Conservation (phyloP, 2,888 invertebrate genomes). For the Cerceris ruficornis region DNA sequence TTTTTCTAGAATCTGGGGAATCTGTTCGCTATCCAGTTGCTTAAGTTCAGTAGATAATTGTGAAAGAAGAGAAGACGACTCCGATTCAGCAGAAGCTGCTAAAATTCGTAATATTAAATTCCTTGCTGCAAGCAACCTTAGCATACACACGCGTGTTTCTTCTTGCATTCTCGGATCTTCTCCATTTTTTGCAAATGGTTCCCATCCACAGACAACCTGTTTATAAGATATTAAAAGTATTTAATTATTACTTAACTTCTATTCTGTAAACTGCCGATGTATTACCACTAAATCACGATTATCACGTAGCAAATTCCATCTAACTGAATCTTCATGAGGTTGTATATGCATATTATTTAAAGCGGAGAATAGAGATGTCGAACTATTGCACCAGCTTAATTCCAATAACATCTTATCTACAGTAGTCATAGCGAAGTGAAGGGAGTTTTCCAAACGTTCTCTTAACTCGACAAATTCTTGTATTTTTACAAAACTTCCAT, state of each 20-base stretch:
- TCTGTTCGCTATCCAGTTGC: constrained; percentile 68
- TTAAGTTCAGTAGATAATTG: constrained; percentile 71
- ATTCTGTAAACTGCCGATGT: not conserved
- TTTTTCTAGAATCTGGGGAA: constrained; percentile 70
- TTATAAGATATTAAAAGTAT: constrained; percentile 3
- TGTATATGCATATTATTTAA: constrained; percentile 76
- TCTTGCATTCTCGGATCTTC: constrained; percentile 73
- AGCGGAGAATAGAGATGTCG: constrained; percentile 67
- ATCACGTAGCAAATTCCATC: constrained; percentile 76
- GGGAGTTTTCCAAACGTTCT: constrained; percentile 90
- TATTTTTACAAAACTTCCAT: constrained; percentile 96
- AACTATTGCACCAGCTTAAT: constrained; percentile 81
- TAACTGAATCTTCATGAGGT: constrained; percentile 74
- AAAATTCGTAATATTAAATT: constrained; percentile 76
- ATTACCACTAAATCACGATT: constrained; percentile 79
- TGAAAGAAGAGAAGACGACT: constrained; percentile 67
- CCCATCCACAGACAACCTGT: constrained; percentile 79
- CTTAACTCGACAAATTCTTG: constrained; percentile 94
- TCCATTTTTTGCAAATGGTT: constrained; percentile 68
- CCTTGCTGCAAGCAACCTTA: constrained; percentile 73
- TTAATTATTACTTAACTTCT: not conserved
- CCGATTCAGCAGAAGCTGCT: constrained; percentile 71
- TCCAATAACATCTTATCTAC: constrained; percentile 88
- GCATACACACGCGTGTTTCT: constrained; percentile 77
- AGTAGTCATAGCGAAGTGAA: constrained; percentile 87